These are phyloP conservation scores for Malurus splendens DNA, from an alignment of 2,797 vertebrate species.

Conservation along the genomic window DNA sequence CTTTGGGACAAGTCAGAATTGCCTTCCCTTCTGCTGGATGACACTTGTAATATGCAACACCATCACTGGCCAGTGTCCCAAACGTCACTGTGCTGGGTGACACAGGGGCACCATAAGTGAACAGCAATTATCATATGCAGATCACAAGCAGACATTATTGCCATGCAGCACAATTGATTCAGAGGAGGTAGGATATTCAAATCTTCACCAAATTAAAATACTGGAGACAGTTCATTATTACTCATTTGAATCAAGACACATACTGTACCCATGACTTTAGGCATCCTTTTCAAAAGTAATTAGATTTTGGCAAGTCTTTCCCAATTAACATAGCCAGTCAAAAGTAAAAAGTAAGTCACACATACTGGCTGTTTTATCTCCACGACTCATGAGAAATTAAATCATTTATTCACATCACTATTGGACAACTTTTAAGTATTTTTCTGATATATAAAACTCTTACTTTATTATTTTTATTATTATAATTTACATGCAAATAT, in stretches of 20 bases:
- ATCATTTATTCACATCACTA: not conserved
- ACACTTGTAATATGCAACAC: not conserved
- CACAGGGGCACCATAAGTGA: not conserved
- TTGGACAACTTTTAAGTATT: not conserved
- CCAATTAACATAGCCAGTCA: constrained; percentile 4
- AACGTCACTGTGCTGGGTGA: not conserved
- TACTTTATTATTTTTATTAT: not conserved
- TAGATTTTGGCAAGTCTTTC: constrained; percentile 26
- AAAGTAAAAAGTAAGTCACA: not conserved
- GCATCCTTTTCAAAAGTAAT: constrained; percentile 30
- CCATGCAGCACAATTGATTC: not conserved
- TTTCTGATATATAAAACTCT: not conserved
- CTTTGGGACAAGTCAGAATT: not conserved
- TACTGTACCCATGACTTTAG: not conserved
- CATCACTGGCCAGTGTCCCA: not conserved
- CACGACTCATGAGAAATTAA: not conserved
- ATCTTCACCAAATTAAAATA: constrained; percentile 17
- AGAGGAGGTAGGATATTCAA: not conserved
- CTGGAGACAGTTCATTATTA: not conserved
- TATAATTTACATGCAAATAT: constrained; percentile 8
- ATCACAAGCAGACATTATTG: not conserved
- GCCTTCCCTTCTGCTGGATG: not conserved
- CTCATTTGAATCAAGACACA: constrained; percentile 33
- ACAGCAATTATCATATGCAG: not conserved
- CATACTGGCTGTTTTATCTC: not conserved